A percentile compares a stretch with the other conserved stretches of the same genome.
phyloP scores from a whole-genome alignment of 2,797 vertebrate genomes.

The Echeneis naucrates region DNA sequence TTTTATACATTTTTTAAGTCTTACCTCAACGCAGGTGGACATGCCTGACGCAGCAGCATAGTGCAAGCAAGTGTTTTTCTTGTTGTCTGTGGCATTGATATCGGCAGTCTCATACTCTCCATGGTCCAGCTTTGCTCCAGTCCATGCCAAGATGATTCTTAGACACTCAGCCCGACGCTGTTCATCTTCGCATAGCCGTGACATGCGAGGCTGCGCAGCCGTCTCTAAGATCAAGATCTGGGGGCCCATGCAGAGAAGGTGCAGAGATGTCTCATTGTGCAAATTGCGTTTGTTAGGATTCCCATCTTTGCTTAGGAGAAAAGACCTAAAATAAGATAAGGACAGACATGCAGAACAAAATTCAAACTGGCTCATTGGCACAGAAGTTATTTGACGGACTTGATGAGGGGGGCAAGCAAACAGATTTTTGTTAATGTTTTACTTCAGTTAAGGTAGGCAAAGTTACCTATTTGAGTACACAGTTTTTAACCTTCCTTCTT shows the following conservation, averaged over 20 bases:
- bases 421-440: neutral
- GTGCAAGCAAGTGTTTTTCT: slow-evolving; percentile 96
- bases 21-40: slow-evolving; percentile 97
- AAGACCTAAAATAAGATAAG: slow-evolving; percentile 85
- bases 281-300: slow-evolving; percentile 99
- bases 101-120: slow-evolving; percentile 95
- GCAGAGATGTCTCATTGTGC: slow-evolving; percentile 97
- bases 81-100: slow-evolving; percentile 94
- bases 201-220: slow-evolving; percentile 91
- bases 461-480: neutral
- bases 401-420: neutral
- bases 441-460: slow-evolving; percentile 1
- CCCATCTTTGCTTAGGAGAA: slow-evolving; percentile 95
- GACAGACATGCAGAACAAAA: neutral
- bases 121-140: slow-evolving; percentile 96
- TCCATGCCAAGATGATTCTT: slow-evolving; percentile 94
- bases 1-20: slow-evolving; percentile 28
- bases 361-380: neutral
- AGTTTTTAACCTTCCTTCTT: neutral
- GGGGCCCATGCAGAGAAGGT: slow-evolving; percentile 97
- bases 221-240: slow-evolving; percentile 95
- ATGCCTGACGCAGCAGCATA: slow-evolving; percentile 98
- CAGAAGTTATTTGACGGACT: neutral
- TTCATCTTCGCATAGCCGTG: slow-evolving; percentile 91
- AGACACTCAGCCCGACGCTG: slow-evolving; percentile 93